Evolutionary conservation across 2,113 vertebrate species (phyloP), one percentile per base, ranked within the genome.

Genomic region (Istiophorus platypterus): DNA sequence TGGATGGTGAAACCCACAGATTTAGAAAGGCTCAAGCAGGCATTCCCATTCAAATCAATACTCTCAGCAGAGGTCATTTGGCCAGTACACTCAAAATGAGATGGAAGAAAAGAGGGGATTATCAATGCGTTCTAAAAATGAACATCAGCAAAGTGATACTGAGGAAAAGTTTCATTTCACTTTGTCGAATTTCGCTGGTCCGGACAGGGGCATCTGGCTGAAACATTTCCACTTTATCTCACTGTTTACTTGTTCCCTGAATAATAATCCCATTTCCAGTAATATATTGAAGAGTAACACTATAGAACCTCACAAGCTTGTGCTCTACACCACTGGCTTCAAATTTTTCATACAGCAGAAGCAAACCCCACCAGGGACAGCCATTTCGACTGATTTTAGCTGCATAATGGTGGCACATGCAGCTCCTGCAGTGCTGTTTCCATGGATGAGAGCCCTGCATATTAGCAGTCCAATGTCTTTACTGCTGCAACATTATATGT

Each of bases 1-100:
- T 31, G 82, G 76, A 75, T 68, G 59, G 66, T 14, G 76, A 86
- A 86, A 72, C 31, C 51, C 64, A 47, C 68, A 84, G 85, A 90
- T 80, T 89, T 76, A 84, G 61, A 91, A 68, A 49, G 64, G 72
- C 82, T 59, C 20, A 17, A 85, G 76, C 81, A 69, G 69, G 52
- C 85, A 77, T 84, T 87, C 80, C 70, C 63, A 71, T 81, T 89
- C 81, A 58, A 82, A 89, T 89, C 87, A 83, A 86, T 87, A 85
- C 73, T 81, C 82, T 84, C 81, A 64, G 61, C 70, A 64, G 83
- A 84, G 84, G 78, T 85, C 76, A 69, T 89, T 79, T 74, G 80
- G 80, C 72, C 14, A 1, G 45, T 18, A 37, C 49, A 49, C 68
- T 59, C 5, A 0, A 66, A 87, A 85, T 64, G 41, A 75, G 41